Evolutionary conservation across 2,888 invertebrate species (phyloP).

Genomic region (Morinoia aosen): DNA sequence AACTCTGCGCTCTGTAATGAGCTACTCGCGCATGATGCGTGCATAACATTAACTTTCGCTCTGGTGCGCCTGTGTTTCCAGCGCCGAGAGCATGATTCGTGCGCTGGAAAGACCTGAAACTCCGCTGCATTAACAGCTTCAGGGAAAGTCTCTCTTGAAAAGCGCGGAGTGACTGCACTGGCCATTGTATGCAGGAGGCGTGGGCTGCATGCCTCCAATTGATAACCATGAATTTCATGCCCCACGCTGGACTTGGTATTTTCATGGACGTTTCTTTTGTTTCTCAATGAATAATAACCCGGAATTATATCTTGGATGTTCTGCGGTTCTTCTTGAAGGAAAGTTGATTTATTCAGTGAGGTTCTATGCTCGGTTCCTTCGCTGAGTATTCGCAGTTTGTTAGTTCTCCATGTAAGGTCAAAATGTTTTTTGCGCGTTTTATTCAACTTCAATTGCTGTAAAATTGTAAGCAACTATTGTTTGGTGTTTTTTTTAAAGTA

Average conservation of each 20-base stretch:
- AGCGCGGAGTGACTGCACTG: neutral
- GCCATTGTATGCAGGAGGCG: neutral
- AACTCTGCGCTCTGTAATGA: neutral
- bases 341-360: neutral
- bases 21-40: neutral
- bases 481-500: neutral
- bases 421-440: neutral
- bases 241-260: neutral
- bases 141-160: neutral
- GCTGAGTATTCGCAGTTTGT: neutral
- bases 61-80: neutral
- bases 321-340: neutral
- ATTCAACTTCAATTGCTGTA: neutral
- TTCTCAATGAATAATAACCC: neutral
- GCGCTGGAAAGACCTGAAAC: neutral
- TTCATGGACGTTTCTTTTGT: neutral
- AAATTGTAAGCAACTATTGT: neutral
- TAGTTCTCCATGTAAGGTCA: neutral
- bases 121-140: neutral
- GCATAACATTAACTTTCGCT: neutral
- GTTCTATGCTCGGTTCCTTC: neutral
- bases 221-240: constrained; percentile 7
- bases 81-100: neutral
- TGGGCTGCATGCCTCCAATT: neutral
- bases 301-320: neutral